phyloP scores from a whole-genome alignment of 2,888 invertebrate species.

The Leucophora obtusa region DNA sequence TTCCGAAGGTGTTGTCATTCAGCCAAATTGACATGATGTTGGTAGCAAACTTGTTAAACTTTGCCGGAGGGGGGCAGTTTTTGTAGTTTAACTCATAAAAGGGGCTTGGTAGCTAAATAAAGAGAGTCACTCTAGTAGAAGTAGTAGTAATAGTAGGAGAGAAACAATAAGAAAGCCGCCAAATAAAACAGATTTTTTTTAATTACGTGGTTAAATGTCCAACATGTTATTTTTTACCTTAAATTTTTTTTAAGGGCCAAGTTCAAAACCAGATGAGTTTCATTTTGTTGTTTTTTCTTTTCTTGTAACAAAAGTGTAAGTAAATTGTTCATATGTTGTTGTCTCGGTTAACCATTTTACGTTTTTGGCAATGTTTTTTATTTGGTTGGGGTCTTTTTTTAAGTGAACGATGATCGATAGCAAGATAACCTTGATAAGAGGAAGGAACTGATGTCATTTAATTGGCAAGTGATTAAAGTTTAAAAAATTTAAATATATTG shows the following conservation, averaged over 20 bases:
- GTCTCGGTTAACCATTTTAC: not conserved
- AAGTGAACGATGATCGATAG: not conserved
- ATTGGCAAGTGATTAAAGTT: constrained; percentile 24
- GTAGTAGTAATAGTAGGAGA: no score
- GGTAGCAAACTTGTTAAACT: not conserved
- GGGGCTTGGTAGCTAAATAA: constrained; percentile 40
- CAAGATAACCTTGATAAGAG: constrained; percentile 25
- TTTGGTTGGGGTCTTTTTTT: not conserved
- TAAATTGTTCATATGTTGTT: not conserved
- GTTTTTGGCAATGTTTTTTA: constrained; percentile 9
- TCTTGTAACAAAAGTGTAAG: constrained; percentile 1
- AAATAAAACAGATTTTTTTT: constrained; percentile 15
- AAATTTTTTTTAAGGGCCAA: constrained; percentile 42
- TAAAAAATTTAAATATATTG: constrained; percentile 3
- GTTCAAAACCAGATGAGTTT: constrained; percentile 39
- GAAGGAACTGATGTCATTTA: constrained; percentile 36
- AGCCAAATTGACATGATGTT: not conserved
- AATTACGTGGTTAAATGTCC: not conserved
- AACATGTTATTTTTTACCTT: not conserved
- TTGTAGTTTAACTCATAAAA: constrained; percentile 9
- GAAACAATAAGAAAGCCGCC: not conserved
- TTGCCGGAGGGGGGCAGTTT: not conserved
- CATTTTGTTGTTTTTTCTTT: not conserved
- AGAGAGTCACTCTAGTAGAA: no score
- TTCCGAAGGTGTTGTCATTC: constrained; percentile 26